Conservation (phyloP, 53 echinoderm and acorn worm species). For the Echinometra lucunter region DNA sequence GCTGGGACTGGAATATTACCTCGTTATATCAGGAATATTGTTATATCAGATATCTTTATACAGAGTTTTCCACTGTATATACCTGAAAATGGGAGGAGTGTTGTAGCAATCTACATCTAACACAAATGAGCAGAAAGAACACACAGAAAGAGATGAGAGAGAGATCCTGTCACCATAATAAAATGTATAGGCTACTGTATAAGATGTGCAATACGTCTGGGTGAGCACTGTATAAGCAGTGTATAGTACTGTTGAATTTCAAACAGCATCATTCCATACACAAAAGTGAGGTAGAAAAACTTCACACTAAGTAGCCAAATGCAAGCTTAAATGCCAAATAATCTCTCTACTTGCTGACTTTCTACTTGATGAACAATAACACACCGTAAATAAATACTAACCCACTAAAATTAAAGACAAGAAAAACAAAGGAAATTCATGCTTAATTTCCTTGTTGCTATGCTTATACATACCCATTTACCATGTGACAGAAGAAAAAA, state of each 20-base stretch:
- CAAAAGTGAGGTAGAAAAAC: constrained; percentile 28
- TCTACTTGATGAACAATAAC: neutral
- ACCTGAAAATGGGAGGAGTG: neutral
- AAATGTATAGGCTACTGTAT: neutral
- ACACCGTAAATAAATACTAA: no score
- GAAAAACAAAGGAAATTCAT: neutral
- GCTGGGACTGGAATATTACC: no score
- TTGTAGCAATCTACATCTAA: neutral
- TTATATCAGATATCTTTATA: no score
- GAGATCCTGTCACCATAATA: no score
- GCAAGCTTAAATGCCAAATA: neutral
- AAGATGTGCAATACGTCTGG: neutral
- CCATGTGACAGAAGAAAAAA: no score
- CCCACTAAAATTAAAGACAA: neutral
- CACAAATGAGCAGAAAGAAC: neutral
- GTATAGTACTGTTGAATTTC: constrained; percentile 32
- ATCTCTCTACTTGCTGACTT: neutral
- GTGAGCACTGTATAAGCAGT: neutral
- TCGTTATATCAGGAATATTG: no score
- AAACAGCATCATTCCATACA: constrained; percentile 19
- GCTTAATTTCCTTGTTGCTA: neutral
- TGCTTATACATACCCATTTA: neutral
- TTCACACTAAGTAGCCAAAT: constrained; percentile 18
- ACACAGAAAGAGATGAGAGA: neutral
- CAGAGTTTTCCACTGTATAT: no score